A percentile compares a stretch with the other conserved stretches of the same genome.
These are phyloP conservation scores for Polypterus senegalus DNA, from an alignment of 2,113 vertebrate species.

Conservation along the genomic window DNA sequence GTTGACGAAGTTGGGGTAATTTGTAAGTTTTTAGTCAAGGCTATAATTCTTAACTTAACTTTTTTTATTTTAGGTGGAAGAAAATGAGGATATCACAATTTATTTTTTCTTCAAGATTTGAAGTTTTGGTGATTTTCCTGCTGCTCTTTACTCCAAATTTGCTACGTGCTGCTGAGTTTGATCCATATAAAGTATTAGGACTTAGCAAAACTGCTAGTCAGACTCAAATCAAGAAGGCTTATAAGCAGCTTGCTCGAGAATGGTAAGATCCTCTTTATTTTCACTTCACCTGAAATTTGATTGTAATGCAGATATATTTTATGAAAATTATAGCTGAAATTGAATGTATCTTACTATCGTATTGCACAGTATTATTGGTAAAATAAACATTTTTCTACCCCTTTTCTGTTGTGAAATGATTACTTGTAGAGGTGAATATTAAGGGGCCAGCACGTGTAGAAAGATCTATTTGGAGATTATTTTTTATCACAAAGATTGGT, in stretches of 20 bases:
- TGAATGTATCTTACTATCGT: no score
- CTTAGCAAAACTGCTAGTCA: conserved; percentile 68
- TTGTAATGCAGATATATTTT: neutral
- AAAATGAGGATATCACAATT: conserved; percentile 24
- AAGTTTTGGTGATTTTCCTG: conserved; percentile 44
- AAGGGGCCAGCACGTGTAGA: no score
- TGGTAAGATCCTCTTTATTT: conserved; percentile 53
- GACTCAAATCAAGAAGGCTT: conserved; percentile 90
- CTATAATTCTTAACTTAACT: no score
- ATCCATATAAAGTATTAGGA: conserved; percentile 80
- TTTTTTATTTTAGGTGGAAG: neutral
- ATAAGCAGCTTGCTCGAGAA: conserved; percentile 86
- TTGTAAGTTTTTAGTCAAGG: no score
- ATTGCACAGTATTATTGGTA: no score
- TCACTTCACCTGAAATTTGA: neutral
- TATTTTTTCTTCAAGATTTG: conserved; percentile 23
- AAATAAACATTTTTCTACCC: no score
- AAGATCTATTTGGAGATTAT: no score
- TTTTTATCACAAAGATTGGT: no score
- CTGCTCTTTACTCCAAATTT: conserved; percentile 39
- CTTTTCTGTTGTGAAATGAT: no score
- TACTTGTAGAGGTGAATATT: no score
- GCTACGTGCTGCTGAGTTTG: conserved; percentile 58
- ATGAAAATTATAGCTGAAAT: no score
- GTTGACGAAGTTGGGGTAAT: no score